These are phyloP conservation scores for Coecobrya sp. DNA, from an alignment of 2,888 invertebrate species.

Conservation along the genomic window DNA sequence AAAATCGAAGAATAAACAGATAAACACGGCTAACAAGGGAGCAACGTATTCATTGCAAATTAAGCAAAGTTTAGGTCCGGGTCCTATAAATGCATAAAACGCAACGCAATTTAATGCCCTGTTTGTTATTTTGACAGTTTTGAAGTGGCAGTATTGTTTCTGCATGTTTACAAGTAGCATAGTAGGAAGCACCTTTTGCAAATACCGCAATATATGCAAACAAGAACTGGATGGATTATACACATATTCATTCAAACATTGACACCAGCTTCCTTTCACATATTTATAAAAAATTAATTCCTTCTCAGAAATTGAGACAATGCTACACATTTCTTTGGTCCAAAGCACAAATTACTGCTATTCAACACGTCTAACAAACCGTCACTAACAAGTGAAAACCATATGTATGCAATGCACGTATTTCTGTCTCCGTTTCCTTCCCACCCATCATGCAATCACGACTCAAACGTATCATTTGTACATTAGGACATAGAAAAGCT, in stretches of 20 bases:
- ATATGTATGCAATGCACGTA: slow-evolving; percentile 17
- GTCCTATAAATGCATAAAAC: background rate
- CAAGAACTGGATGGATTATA: too few relatives aligned
- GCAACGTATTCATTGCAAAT: background rate
- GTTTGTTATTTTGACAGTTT: too few relatives aligned
- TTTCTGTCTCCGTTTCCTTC: slow-evolving; percentile 2
- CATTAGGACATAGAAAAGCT: background rate
- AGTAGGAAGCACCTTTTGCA: too few relatives aligned
- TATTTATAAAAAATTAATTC: too few relatives aligned
- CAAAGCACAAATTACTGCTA: slow-evolving; percentile 33
- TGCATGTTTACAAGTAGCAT: too few relatives aligned
- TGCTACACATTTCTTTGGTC: background rate
- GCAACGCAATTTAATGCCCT: too few relatives aligned
- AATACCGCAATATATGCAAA: too few relatives aligned
- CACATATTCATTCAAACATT: too few relatives aligned
- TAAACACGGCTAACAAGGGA: slow-evolving; percentile 9
- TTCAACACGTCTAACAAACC: slow-evolving; percentile 4
- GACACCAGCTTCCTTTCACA: too few relatives aligned
- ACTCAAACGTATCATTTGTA: background rate
- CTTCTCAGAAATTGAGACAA: too few relatives aligned
- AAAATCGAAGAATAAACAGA: background rate
- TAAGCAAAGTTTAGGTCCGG: background rate
- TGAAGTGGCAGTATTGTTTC: too few relatives aligned
- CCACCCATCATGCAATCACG: slow-evolving; percentile 5
- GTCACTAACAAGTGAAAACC: background rate